These are phyloP conservation scores for Steinernema scapterisci DNA, from an alignment of 2,888 invertebrate species.

Conservation along the genomic window DNA sequence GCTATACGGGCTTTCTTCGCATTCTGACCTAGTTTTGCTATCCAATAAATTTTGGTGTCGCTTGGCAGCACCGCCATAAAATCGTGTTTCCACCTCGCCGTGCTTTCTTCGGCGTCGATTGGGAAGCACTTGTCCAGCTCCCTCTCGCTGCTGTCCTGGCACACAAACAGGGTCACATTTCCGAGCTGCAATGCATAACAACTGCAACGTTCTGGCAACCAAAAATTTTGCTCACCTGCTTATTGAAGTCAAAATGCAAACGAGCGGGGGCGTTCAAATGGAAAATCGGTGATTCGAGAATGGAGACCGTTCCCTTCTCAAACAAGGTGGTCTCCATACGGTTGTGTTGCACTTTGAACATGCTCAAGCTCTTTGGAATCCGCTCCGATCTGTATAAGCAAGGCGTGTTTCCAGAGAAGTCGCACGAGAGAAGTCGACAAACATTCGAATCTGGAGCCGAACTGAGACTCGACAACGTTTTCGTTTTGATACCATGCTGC, in stretches of 20 bases:
- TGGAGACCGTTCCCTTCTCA: constrained; percentile 52
- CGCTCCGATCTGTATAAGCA: constrained; percentile 60
- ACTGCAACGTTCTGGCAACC: no score
- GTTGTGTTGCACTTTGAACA: constrained; percentile 44
- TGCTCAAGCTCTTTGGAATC: constrained; percentile 45
- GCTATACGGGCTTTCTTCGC: constrained; percentile 47
- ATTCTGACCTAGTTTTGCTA: constrained; percentile 45
- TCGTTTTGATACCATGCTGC: constrained; percentile 11
- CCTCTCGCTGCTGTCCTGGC: constrained; percentile 63
- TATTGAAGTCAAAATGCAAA: constrained; percentile 60
- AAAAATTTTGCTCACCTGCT: no score
- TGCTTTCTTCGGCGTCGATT: constrained; percentile 9
- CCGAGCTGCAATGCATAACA: constrained; percentile 53
- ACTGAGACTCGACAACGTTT: neutral
- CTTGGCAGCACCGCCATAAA: constrained; percentile 62
- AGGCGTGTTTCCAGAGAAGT: constrained; percentile 52
- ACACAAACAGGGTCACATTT: constrained; percentile 59
- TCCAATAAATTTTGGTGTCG: constrained; percentile 62
- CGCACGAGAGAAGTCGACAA: constrained; percentile 61
- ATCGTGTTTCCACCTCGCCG: constrained; percentile 39
- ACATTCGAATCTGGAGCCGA: constrained; percentile 59
- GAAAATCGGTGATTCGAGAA: constrained; percentile 63
- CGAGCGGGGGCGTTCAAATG: constrained; percentile 60
- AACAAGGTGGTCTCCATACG: constrained; percentile 48
- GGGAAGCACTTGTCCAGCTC: constrained; percentile 64